Evolutionary conservation across 1,140 invertebrate species (phyloP), one percentile per base, ranked within the genome.

Genomic region (Temnothorax curvispinosus): DNA sequence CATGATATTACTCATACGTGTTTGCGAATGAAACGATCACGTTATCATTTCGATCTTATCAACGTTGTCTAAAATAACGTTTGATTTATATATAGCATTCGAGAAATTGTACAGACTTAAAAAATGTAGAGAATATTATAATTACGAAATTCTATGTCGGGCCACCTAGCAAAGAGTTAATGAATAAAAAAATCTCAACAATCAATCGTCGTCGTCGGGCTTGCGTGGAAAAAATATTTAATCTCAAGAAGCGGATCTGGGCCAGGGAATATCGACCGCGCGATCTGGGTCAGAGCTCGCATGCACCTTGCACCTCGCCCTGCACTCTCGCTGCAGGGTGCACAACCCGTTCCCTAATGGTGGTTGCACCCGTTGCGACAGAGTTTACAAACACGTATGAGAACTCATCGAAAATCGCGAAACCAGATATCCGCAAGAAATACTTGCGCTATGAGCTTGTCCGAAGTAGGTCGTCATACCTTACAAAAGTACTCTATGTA

Each of bases 231-330:
- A 90, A 93, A 92, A 92, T 92, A 93, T 91, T 47, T 87, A 93
- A 94, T 94, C 91, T 87, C 87, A 75, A 90, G 89, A 93, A 93
- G 90, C 89, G 87, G 91, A 94, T 94, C 91, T 94, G 91, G 92
- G 93, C 92, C 94, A 94, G 92, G 91, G 88, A 93, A 87, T 94
- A 95, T 95, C 92, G 94, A 95, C 93, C 92, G 87, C 35, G 86
- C 44, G 91, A 95, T 94, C 91, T 95, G 88, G 94, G 94, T 95
- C 94, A 93, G 81, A 92, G 91, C 90, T 92, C 90, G 81, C 90
- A 88, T 87, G 88, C 86, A 91, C 86, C 89, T 90, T 89, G 82
- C 87, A 91, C 82, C 90, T 91, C 86, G 82, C 65, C 60, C 75
- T 89, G 90, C 85, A 67, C 86, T 78, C 77, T 72, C 87, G 54